Evolutionary conservation across 2,113 vertebrate genomes (phyloP).

Genomic region (cattle (Bos taurus)): ARS-UCD2.0 NC_037331.1:32140501-32141000

Average conservation of each 20-base stretch:
- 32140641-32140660: not conserved
- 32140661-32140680: not conserved
- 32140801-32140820: not conserved
- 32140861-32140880: not conserved
- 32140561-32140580: not conserved
- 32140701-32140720: not conserved
- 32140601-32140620: not conserved
- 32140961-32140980: not conserved
- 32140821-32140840: not conserved
- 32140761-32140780: not conserved
- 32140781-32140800: not conserved
- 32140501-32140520: not conserved
- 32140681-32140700: not conserved
- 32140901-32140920: not conserved
- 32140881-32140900: not conserved
- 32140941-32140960: not conserved
- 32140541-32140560: not conserved
- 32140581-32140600: not conserved
- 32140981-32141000: not conserved
- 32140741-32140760: not conserved
- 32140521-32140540: not conserved
- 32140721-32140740: not conserved
- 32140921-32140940: not conserved
- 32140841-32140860: not conserved
- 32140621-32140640: not conserved